These are phyloP conservation scores for Siderastrea radians DNA, from an alignment of 92 coral and sea anemone genomes.

Conservation along the genomic window DNA sequence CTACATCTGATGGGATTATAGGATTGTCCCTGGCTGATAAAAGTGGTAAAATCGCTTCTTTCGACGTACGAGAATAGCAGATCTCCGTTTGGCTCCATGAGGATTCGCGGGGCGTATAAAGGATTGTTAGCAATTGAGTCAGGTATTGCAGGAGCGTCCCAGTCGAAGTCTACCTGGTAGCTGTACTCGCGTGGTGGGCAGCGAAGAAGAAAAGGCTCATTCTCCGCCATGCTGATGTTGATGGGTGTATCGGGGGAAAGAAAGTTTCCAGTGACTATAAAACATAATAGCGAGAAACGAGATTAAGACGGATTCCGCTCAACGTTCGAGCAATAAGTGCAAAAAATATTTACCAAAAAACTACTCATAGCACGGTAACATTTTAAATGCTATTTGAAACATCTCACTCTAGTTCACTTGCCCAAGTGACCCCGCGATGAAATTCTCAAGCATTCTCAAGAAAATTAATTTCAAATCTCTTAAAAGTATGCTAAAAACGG, in stretches of 20 bases:
- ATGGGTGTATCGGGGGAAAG: slow-evolving; percentile 10
- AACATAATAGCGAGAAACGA: too few relatives aligned
- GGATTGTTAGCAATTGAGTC: not conserved
- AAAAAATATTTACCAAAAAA: too few relatives aligned
- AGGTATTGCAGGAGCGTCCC: slow-evolving; percentile 9
- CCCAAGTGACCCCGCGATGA: too few relatives aligned
- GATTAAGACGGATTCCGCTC: too few relatives aligned
- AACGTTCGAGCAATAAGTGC: too few relatives aligned
- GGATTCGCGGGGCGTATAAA: slow-evolving; percentile 44
- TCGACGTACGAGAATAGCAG: slow-evolving; percentile 60
- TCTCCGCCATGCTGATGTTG: slow-evolving; percentile 36
- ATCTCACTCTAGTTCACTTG: too few relatives aligned
- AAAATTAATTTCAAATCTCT: too few relatives aligned
- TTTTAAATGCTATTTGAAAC: too few relatives aligned
- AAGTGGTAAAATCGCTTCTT: slow-evolving; percentile 4
- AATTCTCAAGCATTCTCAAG: too few relatives aligned
- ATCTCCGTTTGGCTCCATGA: slow-evolving; percentile 61
- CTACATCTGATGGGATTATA: slow-evolving; percentile 15
- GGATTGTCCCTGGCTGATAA: not conserved
- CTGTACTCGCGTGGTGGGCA: slow-evolving; percentile 60
- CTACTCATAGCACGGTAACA: too few relatives aligned
- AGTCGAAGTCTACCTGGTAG: slow-evolving; percentile 37
- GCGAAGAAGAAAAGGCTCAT: slow-evolving; percentile 16
- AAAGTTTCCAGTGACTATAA: slow-evolving; percentile 53
- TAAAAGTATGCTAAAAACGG: too few relatives aligned